These are phyloP conservation scores for Amphimedon queenslandica DNA, from an alignment of 37 sponge, comb jelly and placozoan genomes.

Conservation along the genomic window DNA sequence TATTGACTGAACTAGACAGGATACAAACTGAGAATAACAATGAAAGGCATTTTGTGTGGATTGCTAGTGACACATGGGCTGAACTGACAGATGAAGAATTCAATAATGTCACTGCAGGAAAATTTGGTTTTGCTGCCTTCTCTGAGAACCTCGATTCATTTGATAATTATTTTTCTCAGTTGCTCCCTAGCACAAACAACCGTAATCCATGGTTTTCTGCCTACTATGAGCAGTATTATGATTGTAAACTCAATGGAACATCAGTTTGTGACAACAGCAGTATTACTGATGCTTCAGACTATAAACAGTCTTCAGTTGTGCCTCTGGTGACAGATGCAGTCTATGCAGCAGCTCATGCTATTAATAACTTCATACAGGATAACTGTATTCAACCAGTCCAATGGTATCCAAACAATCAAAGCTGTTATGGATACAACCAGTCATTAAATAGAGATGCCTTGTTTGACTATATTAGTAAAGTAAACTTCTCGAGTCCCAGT, in stretches of 20 bases:
- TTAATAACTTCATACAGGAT: constrained; percentile 37
- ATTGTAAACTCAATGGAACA: not conserved
- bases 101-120: constrained; percentile 23
- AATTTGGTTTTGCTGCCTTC: constrained; percentile 46
- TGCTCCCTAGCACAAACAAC: constrained; percentile 28
- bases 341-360: constrained; percentile 58
- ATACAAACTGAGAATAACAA: not conserved
- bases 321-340: constrained; percentile 67
- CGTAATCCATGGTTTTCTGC: constrained; percentile 51
- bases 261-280: not conserved
- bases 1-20: constrained; percentile 3
- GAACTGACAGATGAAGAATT: not conserved
- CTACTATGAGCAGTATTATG: constrained; percentile 16
- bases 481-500: constrained; percentile 28
- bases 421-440: constrained; percentile 15
- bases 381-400: constrained; percentile 32
- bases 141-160: constrained; percentile 8
- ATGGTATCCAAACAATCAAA: constrained; percentile 11
- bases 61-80: constrained; percentile 72
- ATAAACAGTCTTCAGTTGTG: constrained; percentile 31
- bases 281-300: constrained; percentile 1
- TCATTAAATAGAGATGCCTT: constrained; percentile 12
- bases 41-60: constrained; percentile 34
- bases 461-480: constrained; percentile 19
- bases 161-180: constrained; percentile 36